A percentile compares a stretch with the other conserved stretches of the same genome.
These are phyloP conservation scores for Lathamus discolor DNA, from an alignment of 2,113 vertebrate species.

Conservation along the genomic window DNA sequence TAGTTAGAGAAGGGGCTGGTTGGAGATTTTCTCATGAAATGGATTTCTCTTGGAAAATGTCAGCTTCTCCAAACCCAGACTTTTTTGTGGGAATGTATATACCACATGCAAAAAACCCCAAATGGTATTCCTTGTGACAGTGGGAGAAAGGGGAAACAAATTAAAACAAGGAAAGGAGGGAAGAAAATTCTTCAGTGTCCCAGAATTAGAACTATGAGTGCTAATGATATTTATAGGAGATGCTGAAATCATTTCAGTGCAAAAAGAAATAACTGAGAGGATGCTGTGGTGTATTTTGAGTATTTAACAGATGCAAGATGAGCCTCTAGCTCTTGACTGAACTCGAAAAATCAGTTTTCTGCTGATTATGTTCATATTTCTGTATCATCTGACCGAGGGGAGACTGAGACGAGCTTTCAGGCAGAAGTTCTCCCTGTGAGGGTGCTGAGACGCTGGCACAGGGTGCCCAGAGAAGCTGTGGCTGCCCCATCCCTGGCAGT, in stretches of 20 bases:
- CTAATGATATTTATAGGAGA: neutral
- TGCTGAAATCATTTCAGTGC: neutral
- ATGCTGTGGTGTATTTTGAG: neutral
- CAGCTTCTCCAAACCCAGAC: neutral
- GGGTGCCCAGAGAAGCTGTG: neutral
- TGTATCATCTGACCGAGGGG: neutral
- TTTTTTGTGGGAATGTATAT: neutral
- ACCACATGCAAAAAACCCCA: neutral
- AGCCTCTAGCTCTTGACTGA: neutral
- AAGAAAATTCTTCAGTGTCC: neutral
- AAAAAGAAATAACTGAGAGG: neutral
- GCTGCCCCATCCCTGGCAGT: neutral
- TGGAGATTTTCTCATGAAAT: constrained; percentile 33
- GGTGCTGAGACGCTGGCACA: neutral
- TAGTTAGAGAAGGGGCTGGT: neutral
- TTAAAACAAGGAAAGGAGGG: neutral
- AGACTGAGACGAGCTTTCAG: neutral
- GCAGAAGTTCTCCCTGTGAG: neutral
- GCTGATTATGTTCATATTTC: neutral
- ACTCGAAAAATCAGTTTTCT: neutral
- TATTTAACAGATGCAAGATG: neutral
- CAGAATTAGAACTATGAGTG: neutral
- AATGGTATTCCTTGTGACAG: neutral
- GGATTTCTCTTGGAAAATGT: constrained; percentile 1
- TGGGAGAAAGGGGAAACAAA: neutral